phyloP scores from a whole-genome alignment of 1,140 invertebrate species.

The Aporrectodea caliginosa region DNA sequence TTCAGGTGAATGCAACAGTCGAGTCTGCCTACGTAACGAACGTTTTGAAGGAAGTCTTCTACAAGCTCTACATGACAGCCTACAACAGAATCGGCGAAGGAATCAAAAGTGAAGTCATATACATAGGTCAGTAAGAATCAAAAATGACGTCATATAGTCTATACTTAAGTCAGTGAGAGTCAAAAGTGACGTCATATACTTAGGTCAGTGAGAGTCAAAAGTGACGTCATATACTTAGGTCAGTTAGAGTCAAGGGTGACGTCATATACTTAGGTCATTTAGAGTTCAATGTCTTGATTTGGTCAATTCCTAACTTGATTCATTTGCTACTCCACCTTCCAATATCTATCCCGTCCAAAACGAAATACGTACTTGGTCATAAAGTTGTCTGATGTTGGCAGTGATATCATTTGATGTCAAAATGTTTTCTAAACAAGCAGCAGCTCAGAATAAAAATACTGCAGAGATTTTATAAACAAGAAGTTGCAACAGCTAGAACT shows the following conservation, averaged over 20 bases:
- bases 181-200: too few relatives aligned
- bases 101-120: slow-evolving; percentile 42
- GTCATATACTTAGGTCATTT: background rate
- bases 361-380: background rate
- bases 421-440: too few relatives aligned
- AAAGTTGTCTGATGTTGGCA: too few relatives aligned
- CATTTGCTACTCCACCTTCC: background rate
- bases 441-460: too few relatives aligned
- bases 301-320: background rate
- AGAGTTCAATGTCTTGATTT: background rate
- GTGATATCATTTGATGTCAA: too few relatives aligned
- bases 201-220: too few relatives aligned
- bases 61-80: slow-evolving; percentile 70
- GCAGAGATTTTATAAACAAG: too few relatives aligned
- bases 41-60: slow-evolving; percentile 65
- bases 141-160: background rate
- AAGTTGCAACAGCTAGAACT: too few relatives aligned
- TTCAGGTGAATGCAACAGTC: slow-evolving; percentile 69
- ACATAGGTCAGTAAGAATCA: slow-evolving; percentile 44
- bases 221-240: too few relatives aligned
- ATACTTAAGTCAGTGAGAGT: too few relatives aligned
- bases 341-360: background rate
- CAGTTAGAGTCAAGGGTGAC: background rate
- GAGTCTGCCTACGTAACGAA: slow-evolving; percentile 53
- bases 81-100: slow-evolving; percentile 60